These are phyloP conservation scores for Anhinga rufa DNA, from an alignment of 2,113 vertebrate genomes.

Conservation along the genomic window DNA sequence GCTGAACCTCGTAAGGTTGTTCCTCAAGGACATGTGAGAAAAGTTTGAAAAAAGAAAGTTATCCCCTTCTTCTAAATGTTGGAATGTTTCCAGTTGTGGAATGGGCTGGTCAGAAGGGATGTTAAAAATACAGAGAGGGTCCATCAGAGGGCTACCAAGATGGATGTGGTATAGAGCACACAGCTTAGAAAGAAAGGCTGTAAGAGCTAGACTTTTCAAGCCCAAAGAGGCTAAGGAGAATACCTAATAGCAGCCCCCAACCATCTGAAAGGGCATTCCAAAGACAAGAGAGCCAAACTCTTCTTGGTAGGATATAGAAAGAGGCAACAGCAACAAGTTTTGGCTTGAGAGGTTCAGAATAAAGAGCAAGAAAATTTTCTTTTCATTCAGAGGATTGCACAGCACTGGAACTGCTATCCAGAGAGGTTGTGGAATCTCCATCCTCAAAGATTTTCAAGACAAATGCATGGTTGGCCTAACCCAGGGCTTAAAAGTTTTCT, in stretches of 20 bases:
- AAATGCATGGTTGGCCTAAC: neutral
- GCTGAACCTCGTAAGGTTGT: neutral
- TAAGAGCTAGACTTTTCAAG: neutral
- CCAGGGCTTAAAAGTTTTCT: neutral
- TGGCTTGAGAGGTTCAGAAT: neutral
- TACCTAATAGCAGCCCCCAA: neutral
- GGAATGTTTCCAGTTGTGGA: neutral
- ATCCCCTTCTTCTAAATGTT: neutral
- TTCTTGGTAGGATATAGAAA: neutral
- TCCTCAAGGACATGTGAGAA: neutral
- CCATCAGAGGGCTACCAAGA: neutral
- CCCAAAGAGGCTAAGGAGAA: neutral
- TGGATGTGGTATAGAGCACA: rapidly evolving
- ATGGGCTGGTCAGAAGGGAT: neutral
- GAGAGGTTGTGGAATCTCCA: neutral
- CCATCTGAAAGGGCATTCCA: neutral
- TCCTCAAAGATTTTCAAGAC: neutral
- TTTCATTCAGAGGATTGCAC: neutral
- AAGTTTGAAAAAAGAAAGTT: neutral
- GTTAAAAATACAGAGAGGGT: neutral
- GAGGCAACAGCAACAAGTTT: neutral
- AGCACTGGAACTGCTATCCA: neutral
- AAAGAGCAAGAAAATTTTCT: neutral
- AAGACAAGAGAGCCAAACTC: neutral
- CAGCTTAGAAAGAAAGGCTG: neutral